A percentile compares a stretch with the other conserved stretches of the same genome.
Evolutionary conservation across 2,113 vertebrate species (phyloP).

Genomic region (Parus major): DNA sequence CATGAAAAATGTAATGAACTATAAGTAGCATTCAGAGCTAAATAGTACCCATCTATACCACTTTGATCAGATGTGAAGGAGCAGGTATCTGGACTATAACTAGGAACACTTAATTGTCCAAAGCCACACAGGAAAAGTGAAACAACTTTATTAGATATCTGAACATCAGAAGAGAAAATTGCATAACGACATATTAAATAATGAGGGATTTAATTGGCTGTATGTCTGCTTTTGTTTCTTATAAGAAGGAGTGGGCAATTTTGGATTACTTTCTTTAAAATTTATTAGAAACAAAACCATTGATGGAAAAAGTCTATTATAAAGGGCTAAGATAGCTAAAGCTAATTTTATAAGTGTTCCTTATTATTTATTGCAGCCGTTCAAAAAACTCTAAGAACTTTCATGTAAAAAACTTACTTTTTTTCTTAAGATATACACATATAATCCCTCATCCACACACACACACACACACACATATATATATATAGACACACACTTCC

Average conservation of each 20-base stretch:
- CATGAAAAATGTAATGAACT: background rate
- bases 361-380: background rate
- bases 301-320: background rate
- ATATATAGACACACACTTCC: rapidly evolving
- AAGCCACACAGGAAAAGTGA: background rate
- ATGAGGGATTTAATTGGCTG: background rate
- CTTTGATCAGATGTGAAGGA: background rate
- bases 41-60: background rate
- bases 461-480: rapidly evolving
- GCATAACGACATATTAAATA: background rate
- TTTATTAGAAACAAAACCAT: background rate
- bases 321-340: background rate
- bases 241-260: background rate
- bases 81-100: background rate
- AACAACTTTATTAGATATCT: background rate
- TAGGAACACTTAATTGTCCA: background rate
- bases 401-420: background rate
- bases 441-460: rapidly evolving
- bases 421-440: background rate
- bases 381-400: background rate
- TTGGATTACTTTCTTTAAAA: background rate
- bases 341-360: background rate
- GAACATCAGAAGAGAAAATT: background rate
- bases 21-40: background rate
- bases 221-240: background rate